These are phyloP conservation scores for Gymnogyps californianus DNA, from an alignment of 2,113 vertebrate species.

Conservation along the genomic window DNA sequence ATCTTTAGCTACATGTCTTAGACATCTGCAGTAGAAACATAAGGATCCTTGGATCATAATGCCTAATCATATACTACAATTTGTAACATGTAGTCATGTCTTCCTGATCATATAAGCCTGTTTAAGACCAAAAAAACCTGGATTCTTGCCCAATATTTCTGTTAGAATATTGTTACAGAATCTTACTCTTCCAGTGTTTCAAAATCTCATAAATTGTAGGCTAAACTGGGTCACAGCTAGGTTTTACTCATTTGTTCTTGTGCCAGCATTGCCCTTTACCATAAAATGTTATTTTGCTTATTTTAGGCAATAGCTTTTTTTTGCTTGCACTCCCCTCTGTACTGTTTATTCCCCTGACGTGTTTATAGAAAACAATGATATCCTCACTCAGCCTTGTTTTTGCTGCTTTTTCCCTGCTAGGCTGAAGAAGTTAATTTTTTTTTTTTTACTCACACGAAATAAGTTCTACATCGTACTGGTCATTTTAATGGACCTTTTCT, in stretches of 20 bases:
- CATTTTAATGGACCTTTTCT: neutral
- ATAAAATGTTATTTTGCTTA: neutral
- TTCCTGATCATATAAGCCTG: neutral
- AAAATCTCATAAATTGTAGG: neutral
- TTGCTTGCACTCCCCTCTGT: neutral
- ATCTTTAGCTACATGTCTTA: neutral
- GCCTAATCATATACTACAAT: neutral
- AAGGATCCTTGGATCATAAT: neutral
- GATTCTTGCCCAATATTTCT: neutral
- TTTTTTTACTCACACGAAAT: neutral
- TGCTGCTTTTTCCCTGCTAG: neutral
- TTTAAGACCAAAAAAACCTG: neutral
- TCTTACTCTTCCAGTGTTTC: neutral
- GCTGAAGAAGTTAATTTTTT: neutral
- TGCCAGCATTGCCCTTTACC: neutral
- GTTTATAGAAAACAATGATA: neutral
- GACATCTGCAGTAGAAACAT: neutral
- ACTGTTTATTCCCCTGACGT: neutral
- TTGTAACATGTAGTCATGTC: neutral
- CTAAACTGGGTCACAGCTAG: neutral
- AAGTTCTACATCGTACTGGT: neutral
- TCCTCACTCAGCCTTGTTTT: neutral
- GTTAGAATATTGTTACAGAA: neutral
- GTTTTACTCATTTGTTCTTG: neutral
- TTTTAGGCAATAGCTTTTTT: neutral